These are phyloP conservation scores for Ericerus pela DNA, from an alignment of 1,140 invertebrate genomes.

Conservation along the genomic window DNA sequence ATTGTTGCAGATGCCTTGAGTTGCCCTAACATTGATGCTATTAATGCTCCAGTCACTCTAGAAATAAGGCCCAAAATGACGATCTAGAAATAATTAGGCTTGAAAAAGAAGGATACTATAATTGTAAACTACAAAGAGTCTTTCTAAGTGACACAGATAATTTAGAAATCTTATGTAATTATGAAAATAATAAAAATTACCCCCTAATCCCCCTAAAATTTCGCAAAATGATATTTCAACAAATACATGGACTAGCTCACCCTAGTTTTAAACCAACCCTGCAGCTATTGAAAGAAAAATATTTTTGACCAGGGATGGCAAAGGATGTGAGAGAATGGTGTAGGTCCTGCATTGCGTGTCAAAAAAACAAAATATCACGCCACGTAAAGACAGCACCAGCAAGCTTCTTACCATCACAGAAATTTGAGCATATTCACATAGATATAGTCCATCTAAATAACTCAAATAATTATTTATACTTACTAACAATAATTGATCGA, in stretches of 20 bases:
- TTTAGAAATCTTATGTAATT: slow-evolving; percentile 23
- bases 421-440: no score
- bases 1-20: no score
- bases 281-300: slow-evolving; percentile 28
- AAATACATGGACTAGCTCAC: slow-evolving; percentile 24
- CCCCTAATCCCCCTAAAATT: slow-evolving; percentile 23
- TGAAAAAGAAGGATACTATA: background rate
- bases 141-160: slow-evolving; percentile 12
- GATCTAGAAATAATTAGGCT: no score
- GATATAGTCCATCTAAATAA: no score
- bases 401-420: no score
- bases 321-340: slow-evolving; percentile 23
- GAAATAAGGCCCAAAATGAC: no score
- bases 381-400: no score
- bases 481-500: no score
- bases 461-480: no score
- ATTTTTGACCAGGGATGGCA: slow-evolving; percentile 31
- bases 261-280: slow-evolving; percentile 21
- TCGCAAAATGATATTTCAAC: slow-evolving; percentile 22
- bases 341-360: slow-evolving; percentile 23
- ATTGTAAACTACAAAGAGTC: background rate
- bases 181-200: slow-evolving; percentile 13
- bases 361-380: slow-evolving; percentile 25
- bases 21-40: no score
- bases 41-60: no score